Base-by-base conservation (phyloP, 2,113 vertebrate genomes). In the Microcebus jonahi region DNA sequence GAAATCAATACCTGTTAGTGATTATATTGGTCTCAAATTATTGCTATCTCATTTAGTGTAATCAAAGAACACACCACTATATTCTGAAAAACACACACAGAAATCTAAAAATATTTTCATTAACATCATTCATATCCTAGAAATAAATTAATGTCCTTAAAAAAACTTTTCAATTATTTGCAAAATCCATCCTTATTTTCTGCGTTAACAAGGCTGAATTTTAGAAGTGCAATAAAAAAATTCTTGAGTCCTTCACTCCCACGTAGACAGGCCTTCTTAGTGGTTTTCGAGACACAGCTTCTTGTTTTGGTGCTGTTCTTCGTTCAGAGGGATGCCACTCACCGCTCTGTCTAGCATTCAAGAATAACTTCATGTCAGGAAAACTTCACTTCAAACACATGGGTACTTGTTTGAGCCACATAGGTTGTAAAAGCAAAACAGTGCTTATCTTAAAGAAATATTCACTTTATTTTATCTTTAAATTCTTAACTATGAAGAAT, bases 271-370 rank as follows among this genome's bases (percentile, higher is more conserved):
- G 94, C 81, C 96, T 96, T 84, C 86, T 97, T 53, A 97, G 4
- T 39, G 97, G 92, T 97, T 97, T 91, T 97, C 98, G 76, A 98
- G 98, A 97, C 98, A 98, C 8, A 98, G 96, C 88, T 98, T 98
- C 97, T 99, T 99, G 96, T 88, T 98, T 75, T 97, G 98, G 96
- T 97, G 98, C 67, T 97, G 97, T 29, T 98, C 98, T n/a, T 98
- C 98, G n/a, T 97, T 97, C 82, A 92, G 27, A 0, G 95, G 95
- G 48, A 83, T 89, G 53, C 92, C 94, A 93, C 97, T 97, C 97
- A 98, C 76, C 90, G 98, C 48, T 6, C 98, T 98, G 93, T 98
- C 99, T 99, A 93, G 92, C 87, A 34, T 50, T 53, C 50, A 91
- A 96, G 97, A 86, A 65, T 29, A 97, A 95, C n/a, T 36, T 80